Base-by-base conservation (phyloP, 2,797 vertebrate genomes). In the Luscinia megarhynchos region DNA sequence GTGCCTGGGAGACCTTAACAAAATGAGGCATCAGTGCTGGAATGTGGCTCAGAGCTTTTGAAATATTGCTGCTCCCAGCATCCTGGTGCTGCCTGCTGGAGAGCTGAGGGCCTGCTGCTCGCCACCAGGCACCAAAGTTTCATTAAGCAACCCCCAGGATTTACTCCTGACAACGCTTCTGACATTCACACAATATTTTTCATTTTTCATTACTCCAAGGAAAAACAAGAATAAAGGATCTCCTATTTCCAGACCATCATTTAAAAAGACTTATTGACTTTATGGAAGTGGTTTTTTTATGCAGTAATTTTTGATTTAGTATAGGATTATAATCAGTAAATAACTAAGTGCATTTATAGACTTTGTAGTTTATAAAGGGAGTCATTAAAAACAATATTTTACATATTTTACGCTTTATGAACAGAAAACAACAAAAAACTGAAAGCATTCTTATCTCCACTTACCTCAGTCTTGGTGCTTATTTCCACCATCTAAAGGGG, bases 151-250 rank as follows among this genome's bases (percentile, higher is more conserved):
- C 77, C 94, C 90, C 92, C 93, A 96, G 96, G 90, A 94, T 97
- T 97, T 97, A 96, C 96, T 97, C 96, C 97, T 97, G 96, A 93
- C 8, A 19, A 92, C 69, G 88, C 90, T 97, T 96, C 93, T 93
- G 95, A 97, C 97, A 95, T 97, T 97, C 95, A 90, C 88, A 94
- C 66, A 92, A 72, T 75, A 83, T 94, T 96, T 96, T 91, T 97
- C 93, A 94, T 97, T 96, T 97, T 96, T 94, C 94, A 93, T 96
- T 97, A 97, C 94, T 94, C 88, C 74, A 93, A 96, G 95, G 96
- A 91, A 95, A 96, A 94, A 61, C 79, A 69, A 93, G 75, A 92
- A 95, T 89, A 92, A 96, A 94, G 82, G 87, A 89, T 81, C 89
- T 94, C 94, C 76, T 11, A n/a, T 84, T 90, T 87, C 86, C 84